These are phyloP conservation scores for Eurytoma californica DNA, from an alignment of 2,888 invertebrate species.

Conservation along the genomic window DNA sequence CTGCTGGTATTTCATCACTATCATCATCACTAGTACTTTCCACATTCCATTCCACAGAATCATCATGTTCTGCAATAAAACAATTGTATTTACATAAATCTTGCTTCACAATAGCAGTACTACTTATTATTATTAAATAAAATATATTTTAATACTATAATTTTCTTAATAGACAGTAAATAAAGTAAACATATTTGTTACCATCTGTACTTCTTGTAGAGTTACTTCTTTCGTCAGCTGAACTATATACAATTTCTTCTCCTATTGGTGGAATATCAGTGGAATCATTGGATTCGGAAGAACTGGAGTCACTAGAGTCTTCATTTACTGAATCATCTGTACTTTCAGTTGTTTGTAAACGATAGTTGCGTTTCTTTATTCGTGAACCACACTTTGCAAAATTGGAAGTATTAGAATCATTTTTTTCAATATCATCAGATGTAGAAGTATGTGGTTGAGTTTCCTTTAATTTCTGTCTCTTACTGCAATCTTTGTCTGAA, in stretches of 20 bases:
- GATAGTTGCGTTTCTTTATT: constrained; percentile 67
- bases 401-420: constrained; percentile 43
- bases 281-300: constrained; percentile 33
- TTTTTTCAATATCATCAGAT: constrained; percentile 4
- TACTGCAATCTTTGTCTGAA: constrained; percentile 63
- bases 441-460: constrained; percentile 36
- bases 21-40: constrained; percentile 66
- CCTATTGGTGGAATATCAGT: neutral
- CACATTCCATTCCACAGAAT: constrained; percentile 63
- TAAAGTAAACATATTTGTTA: neutral
- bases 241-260: constrained; percentile 32
- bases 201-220: neutral
- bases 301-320: constrained; percentile 36
- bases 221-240: constrained; percentile 54
- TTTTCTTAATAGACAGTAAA: too few relatives aligned
- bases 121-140: neutral
- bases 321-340: constrained; percentile 21
- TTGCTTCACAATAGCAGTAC: too few relatives aligned
- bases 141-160: constrained; percentile 14
- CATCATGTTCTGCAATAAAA: constrained; percentile 57
- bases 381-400: constrained; percentile 64
- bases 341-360: constrained; percentile 55
- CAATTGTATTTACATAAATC: too few relatives aligned
- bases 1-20: constrained; percentile 65
- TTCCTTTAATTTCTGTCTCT: constrained; percentile 63